Base-by-base conservation (phyloP, 2,888 invertebrate genomes). In the Achlya flavicornis region DNA sequence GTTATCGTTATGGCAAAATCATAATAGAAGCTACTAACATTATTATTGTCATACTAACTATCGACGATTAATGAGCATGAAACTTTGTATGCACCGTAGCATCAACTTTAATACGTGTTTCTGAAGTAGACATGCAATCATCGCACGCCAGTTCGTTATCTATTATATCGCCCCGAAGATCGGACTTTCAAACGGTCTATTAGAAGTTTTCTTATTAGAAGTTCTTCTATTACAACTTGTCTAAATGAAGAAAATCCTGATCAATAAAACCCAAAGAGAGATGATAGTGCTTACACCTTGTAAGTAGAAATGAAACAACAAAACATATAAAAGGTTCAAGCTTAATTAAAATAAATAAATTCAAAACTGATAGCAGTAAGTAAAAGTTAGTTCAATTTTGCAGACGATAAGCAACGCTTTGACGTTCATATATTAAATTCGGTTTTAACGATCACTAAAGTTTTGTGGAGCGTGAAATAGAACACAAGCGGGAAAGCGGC, bases 191-290 rank as follows among this genome's bases (percentile, higher is more conserved):
- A 91, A 89, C 85, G 87, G 86, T 87, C 91, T 84, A 90, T 91
- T 89, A 90, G 80, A 93, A 93, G 91, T 93, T 93, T 93, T 92
- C 92, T 92, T 92, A 92, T 93, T 92, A 93, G 87, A 92, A 92
- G 84, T 92, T 93, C 82, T 81, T 85, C 91, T 87, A 89, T 92
- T 88, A 89, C 88, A 78, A 87, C 81, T 86, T 82, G 80, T 82
- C 80, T 82, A 82, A 81, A 79, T 86, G 84, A 83, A 76, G 76
- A 84, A 85, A 85, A 85, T 85, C 83, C 75, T 69, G 76, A 80
- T 82, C 81, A 72, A 84, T 84, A 85, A 87, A 89, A 89, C 87
- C 88, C 84, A 84, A 80, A 84, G 75, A 73, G 76, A 79, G 76
- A 75, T 70, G 68, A 64, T 73, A 61, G 58, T 43, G 63, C 63